Evolutionary conservation across 2,888 invertebrate genomes (phyloP).

Genomic region (Drosophila merina): DNA sequence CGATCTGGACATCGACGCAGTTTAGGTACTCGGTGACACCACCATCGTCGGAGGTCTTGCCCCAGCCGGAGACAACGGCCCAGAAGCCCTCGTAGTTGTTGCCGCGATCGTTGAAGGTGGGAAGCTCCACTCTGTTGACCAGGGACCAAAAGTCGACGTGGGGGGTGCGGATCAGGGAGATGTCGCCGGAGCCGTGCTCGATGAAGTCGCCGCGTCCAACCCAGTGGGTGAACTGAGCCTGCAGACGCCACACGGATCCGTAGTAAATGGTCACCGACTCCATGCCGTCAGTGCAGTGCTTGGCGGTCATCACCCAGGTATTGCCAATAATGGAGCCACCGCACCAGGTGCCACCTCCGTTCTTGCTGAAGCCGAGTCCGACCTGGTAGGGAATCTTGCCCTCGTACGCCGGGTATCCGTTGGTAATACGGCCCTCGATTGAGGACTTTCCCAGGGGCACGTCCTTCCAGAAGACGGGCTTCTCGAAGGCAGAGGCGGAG

Average conservation of each 20-base stretch:
- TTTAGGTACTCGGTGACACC: conserved; percentile 76
- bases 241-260: conserved; percentile 65
- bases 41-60: conserved; percentile 51
- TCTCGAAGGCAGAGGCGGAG: conserved; percentile 32
- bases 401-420: conserved; percentile 64
- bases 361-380: conserved; percentile 60
- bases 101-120: conserved; percentile 52
- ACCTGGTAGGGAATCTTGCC: conserved; percentile 73
- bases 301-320: conserved; percentile 74
- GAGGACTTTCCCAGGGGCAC: conserved; percentile 36
- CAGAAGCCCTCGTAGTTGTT: conserved; percentile 53
- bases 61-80: conserved; percentile 73
- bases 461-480: conserved; percentile 50
- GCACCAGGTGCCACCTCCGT: conserved; percentile 60
- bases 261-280: conserved; percentile 61
- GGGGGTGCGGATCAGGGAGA: conserved; percentile 66
- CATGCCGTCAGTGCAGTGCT: conserved; percentile 69
- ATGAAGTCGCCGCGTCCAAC: conserved; percentile 57
- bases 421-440: conserved; percentile 70
- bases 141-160: conserved; percentile 58
- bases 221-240: conserved; percentile 61
- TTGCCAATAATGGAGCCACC: conserved; percentile 74
- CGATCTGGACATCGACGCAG: conserved; percentile 56
- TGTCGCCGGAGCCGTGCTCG: conserved; percentile 56
- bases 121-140: conserved; percentile 57